phyloP scores from a whole-genome alignment of 2,113 vertebrate species.

The Callipepla californica region DNA sequence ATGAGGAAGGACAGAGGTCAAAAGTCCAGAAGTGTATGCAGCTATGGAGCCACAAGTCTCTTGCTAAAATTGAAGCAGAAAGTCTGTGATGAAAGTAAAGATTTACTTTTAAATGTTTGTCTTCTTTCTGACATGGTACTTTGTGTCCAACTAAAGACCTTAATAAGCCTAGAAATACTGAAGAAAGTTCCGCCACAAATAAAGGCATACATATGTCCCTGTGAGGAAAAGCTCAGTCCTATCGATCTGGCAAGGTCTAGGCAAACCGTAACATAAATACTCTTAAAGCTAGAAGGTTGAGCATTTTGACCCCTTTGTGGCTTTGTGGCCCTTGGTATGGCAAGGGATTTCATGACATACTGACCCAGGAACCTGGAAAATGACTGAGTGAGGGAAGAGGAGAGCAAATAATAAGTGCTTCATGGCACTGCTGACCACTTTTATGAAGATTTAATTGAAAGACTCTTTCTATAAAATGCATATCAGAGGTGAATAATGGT shows the following conservation, averaged over 20 bases:
- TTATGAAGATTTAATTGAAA: background rate
- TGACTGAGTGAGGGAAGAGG: background rate
- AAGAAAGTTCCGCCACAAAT: background rate
- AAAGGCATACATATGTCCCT: background rate
- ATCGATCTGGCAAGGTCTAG: background rate
- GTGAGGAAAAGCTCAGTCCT: background rate
- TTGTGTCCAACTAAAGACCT: background rate
- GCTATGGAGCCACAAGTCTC: background rate
- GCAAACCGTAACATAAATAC: background rate
- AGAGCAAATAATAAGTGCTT: background rate
- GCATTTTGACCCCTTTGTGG: background rate
- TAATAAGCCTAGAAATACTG: constrained; percentile 25
- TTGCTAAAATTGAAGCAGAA: background rate
- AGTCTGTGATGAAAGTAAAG: constrained; percentile 1
- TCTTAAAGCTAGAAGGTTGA: background rate
- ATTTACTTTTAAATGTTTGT: constrained; percentile 32
- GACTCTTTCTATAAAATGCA: background rate
- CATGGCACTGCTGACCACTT: background rate
- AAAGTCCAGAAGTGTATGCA: background rate
- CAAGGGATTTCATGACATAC: background rate
- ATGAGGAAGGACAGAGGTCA: constrained; percentile 21
- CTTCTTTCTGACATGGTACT: background rate
- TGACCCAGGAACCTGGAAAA: background rate
- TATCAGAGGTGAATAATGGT: background rate
- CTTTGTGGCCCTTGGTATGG: background rate